Base-by-base conservation (phyloP, 2,797 vertebrate species). In the Neostethus bicornis region DNA sequence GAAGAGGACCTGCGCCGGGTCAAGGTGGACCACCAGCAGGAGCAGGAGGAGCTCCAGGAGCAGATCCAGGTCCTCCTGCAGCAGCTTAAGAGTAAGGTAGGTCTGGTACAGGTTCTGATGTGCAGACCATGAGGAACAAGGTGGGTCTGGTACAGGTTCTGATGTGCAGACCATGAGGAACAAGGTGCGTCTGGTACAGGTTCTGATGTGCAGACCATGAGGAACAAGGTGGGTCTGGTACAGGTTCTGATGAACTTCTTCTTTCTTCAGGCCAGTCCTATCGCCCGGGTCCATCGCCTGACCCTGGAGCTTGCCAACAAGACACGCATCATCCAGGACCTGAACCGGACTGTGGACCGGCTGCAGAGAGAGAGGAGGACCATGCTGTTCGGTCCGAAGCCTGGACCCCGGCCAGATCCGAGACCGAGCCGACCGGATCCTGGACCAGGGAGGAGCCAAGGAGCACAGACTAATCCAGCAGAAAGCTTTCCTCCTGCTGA, bases 331-430 rank as follows among this genome's bases (percentile, higher is more conserved):
- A 88, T 95, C 62, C 93, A 95, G 73, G 93, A 96, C 51, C 92
- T 97, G 70, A 93, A 84, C 8, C 93, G 90, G 80, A 96, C 94
- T 0, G 90, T 98, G 38, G 94, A 96, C 50, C 90, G 90, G 3
- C 92, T 99, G 76, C 94, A 97, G 66, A 93, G 80, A 75, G 95
- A 98, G 73, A 92, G 91, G 43, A 93, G 88, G 71, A 45, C 45
- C 61, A 89, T 94, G 91, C 80, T 94, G 7, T 91, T 73, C 13
- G 49, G 61, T 52, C 65, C 53, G 7, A 0, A 9, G 47, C 31
- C 48, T 3, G 55, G 23, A 23, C 4, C 67, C 77, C 6, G 70
- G 9, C 0, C 26, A 60, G 11, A 0, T 58, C 26, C 90, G 73
- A 49, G n/a, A n/a, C n/a, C n/a, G n/a, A n/a, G n/a, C n/a, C n/a